These are phyloP conservation scores for Stigmatopora nigra DNA, from an alignment of 2,113 vertebrate species.

Conservation along the genomic window DNA sequence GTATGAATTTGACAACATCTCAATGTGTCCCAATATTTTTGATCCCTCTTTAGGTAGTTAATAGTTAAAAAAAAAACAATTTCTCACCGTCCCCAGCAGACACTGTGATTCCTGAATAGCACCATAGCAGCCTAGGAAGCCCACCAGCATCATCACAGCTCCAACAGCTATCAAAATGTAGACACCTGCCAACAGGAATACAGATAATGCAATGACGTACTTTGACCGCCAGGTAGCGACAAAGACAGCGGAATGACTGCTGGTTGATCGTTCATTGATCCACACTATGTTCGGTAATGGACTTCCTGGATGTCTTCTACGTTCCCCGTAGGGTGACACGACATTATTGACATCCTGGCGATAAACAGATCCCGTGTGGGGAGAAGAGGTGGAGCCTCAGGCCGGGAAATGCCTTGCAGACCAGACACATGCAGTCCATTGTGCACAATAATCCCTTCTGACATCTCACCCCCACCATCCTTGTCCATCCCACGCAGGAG, in stretches of 20 bases:
- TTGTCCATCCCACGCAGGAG: conserved; percentile 49
- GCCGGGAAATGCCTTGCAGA: conserved; percentile 43
- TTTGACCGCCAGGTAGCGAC: conserved; percentile 41
- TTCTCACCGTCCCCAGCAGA: conserved; percentile 89
- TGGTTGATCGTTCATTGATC: conserved; percentile 15
- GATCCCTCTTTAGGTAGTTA: not conserved
- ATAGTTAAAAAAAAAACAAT: not conserved
- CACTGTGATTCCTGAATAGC: conserved; percentile 99
- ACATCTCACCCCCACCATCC: conserved; percentile 31
- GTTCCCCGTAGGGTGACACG: conserved; percentile 26
- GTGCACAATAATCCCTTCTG: conserved; percentile 3
- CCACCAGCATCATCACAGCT: conserved; percentile 98
- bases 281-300: conserved; percentile 19
- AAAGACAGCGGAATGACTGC: conserved; percentile 6
- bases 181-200: conserved; percentile 72
- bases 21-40: not conserved
- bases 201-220: not conserved
- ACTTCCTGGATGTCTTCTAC: conserved; percentile 33
- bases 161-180: conserved; percentile 95
- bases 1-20: not conserved
- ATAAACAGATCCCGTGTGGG: conserved; percentile 25
- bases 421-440: conserved; percentile 17
- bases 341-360: conserved; percentile 45
- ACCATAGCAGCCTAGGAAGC: conserved; percentile 95
- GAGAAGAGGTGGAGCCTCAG: conserved; percentile 7